Base-by-base conservation (phyloP, 1,140 invertebrate genomes). In the Diploscapter pachys region DNA sequence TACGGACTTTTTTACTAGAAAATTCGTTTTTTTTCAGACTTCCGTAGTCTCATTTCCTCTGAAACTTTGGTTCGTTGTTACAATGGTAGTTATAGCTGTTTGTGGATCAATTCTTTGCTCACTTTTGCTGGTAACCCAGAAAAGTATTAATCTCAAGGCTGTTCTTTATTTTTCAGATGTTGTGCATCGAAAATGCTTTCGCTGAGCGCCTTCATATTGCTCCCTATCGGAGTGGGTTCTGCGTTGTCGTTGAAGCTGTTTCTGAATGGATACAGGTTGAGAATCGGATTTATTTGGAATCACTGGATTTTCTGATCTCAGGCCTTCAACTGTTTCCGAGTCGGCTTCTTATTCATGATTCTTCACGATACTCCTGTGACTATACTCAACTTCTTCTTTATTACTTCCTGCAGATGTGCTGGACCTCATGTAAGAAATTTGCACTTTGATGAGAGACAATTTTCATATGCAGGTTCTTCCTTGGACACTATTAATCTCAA, bases 261-360 rank as follows among this genome's bases (percentile, higher is more conserved):
- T 54, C 78, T 4, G 83, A 85, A 75, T 84, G 83, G 83, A 62
- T 85, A 51, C 80, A 83, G 72, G 72, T 73, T 48, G 13, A 31
- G 31, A 31, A 1, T 31, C 31, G 31, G 31, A 31, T 31, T 31
- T 31, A 31, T 31, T 31, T 31, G 31, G 31, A 31, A 31, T 31
- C 31, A 31, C 1, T 31, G 31, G 1, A 62, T 51, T 11, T 48
- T 11, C 49, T 51, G 5, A 8, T 63, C 57, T 8, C 8, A 73
- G 62, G 82, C 78, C 8, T 84, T 84, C 73, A 85, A 84, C 73
- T 84, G 84, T 65, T 84, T 84, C 56, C 74, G 83, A 54, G 79
- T 84, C 50, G 74, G 80, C 49, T 84, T 85, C 55, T 74, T 84
- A 11, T 78, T 84, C 56, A 73, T 83, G 74, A 57, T 77, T 4